Percentiles rank a stretch among this genome's conserved stretches.
These are phyloP conservation scores for Amblyjoppa proteus DNA, from an alignment of 2,888 invertebrate genomes.

Conservation along the genomic window DNA sequence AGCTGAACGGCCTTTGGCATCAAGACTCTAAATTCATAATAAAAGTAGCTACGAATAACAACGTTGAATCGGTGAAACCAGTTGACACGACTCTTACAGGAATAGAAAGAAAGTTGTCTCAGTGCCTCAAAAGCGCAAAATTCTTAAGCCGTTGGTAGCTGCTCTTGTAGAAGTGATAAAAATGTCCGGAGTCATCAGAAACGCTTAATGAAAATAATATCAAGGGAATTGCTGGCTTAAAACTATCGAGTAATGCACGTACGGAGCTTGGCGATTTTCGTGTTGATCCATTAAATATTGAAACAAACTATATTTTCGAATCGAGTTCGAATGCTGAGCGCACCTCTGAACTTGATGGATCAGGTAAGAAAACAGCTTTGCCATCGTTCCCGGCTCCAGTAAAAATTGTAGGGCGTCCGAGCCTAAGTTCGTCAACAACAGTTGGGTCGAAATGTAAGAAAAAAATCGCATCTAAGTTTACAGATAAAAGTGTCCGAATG, in stretches of 20 bases:
- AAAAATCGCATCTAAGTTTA: not conserved
- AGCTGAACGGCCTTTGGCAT: slow-evolving; percentile 6
- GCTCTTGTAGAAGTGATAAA: not conserved
- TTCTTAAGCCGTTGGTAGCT: slow-evolving; percentile 4
- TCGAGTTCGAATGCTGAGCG: not conserved
- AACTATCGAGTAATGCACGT: not conserved
- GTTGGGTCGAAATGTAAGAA: not conserved
- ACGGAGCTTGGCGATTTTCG: too few species aligned
- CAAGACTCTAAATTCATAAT: not conserved
- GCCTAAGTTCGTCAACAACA: not conserved
- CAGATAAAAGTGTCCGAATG: not conserved
- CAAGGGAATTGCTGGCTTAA: not conserved
- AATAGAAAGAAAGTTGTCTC: slow-evolving; percentile 6
- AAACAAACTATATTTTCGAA: not conserved
- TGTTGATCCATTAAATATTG: too few species aligned
- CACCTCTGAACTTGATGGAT: not conserved
- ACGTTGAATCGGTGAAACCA: not conserved
- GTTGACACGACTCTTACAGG: not conserved
- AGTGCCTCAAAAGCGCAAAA: slow-evolving; percentile 14
- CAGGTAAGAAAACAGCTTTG: not conserved
- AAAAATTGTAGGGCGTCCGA: not conserved
- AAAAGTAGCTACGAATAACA: not conserved
- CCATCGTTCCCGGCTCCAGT: not conserved
- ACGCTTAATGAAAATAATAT: not conserved
- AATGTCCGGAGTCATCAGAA: not conserved